Evolutionary conservation across 92 coral and sea anemone genomes (phyloP).

Genomic region (Isaurus tuberculatus): DNA sequence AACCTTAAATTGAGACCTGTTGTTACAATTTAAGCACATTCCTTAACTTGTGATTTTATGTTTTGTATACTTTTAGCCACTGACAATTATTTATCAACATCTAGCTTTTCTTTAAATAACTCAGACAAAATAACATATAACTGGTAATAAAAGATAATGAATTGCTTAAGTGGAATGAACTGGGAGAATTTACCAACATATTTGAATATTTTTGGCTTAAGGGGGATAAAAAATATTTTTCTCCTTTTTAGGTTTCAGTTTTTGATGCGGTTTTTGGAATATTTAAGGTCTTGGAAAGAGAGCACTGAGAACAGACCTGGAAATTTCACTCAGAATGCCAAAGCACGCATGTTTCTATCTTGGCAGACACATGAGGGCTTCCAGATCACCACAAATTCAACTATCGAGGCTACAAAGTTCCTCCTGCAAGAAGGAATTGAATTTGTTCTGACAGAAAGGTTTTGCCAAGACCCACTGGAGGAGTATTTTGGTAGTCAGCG

Average conservation of each 20-base stretch:
- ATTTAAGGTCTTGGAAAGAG: constrained; percentile 52
- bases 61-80: not conserved
- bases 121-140: not conserved
- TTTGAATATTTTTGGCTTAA: not conserved
- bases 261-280: constrained; percentile 50
- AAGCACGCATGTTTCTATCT: constrained; percentile 59
- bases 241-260: constrained; percentile 49
- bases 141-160: not conserved
- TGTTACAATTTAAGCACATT: not conserved
- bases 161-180: not conserved
- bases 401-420: constrained; percentile 65
- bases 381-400: constrained; percentile 56
- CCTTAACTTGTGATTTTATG: not conserved
- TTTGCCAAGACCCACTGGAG: constrained; percentile 52
- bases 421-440: constrained; percentile 60
- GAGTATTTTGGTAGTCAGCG: constrained; percentile 58
- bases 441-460: constrained; percentile 58
- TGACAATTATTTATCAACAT: not conserved
- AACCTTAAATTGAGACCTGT: not conserved
- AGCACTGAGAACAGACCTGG: constrained; percentile 59
- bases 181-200: constrained; percentile 1
- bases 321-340: constrained; percentile 56
- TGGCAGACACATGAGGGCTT: constrained; percentile 66
- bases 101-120: not conserved
- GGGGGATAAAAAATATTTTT: not conserved